Evolutionary conservation across 2,797 vertebrate genomes (phyloP), one percentile per base, ranked within the genome.

Genomic region (Craterocephalus amniculus): DNA sequence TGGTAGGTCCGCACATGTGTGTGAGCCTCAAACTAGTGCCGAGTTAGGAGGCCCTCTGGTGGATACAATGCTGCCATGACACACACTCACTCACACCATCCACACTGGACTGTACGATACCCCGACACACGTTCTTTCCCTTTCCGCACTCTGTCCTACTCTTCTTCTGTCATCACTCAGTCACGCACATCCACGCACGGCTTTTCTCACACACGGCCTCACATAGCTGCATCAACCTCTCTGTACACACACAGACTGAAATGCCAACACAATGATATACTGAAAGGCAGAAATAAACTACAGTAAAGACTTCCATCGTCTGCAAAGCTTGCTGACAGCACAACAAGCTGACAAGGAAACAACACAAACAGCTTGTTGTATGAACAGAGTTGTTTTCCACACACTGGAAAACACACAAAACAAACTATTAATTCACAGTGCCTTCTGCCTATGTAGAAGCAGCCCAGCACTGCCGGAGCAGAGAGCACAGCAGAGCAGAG

Each of bases 11-110:
- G 45, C 1, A 6, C 69, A 13, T 55, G 54, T 70, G 70, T 62
- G 70, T 61, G 73, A 70, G 78, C 54, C 74, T 76, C 62, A 43
- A 78, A 79, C 66, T 61, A 77, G 63, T 58, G 80, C 58, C 95
- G 95, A 95, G 95, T 95, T 95, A 96, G 95, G 95, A 95, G 95
- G 97, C 97, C 97, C 97, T 99, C 97, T 98, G 95, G 96, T 97
- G 97, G 97, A 95, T 94, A 92, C 80, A 88, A 70, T 85, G 10
- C 91, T 81, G 93, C 89, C 91, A 92, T 79, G 82, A 93, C 94
- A 93, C 70, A 88, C 66, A 87, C 72, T 87, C 89, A 55, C 51
- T 6, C 26, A 54, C 59, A 59, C 64, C 16, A 10, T 27, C 59
- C 71, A 76, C 55, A 79, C 57, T 14, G 49, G 22, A 82, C 87